Base-by-base conservation (phyloP, 2,888 invertebrate species). In the Ceriagrion tenellum region DNA sequence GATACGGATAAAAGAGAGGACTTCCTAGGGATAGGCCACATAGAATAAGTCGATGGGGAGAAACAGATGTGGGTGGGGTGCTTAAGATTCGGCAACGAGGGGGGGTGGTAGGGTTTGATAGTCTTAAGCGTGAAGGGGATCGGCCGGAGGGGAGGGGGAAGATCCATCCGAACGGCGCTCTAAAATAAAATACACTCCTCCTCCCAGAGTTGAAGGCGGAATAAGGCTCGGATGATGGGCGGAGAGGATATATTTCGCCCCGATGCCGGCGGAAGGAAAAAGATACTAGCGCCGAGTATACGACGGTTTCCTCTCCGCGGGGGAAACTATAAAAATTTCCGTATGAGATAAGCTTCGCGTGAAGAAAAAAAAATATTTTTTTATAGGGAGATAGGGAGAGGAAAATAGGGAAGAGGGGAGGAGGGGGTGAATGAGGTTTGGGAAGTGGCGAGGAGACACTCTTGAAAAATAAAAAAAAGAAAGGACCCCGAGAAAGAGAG, bases 311-410 rank as follows among this genome's bases (percentile, higher is more conserved):
- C 26, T 81, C 81, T 69, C 26, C 69, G 26, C 81, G 81, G 30
- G 69, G 81, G 35, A 81, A 81, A 81, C 81, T 81, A 81, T 81
- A 81, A 81, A 81, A 81, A 81, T 81, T 81, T 81, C 81, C 81
- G 81, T 35, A 35, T 81, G 35, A 81, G 81, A 81, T 81, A 81
- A 81, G 81, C 81, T 47, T 13, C 35, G 81, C 35, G 69, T 16
- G 81, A 81, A 35, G 81, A 35, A 35, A 81, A 35, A 81, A 30
- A 81, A 81, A 26, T 12, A 3, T 26, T 69, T 59, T 69, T 69
- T 26, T 69, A 69, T n/a, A 23, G 81, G 30, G 81, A 35, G 81
- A 81, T 30, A 81, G 74, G n/a, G 69, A 69, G 69, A 69, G 69
- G 47, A 47, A 47, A 81, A 81, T 30, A 81, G 30, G 81, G 81